Conservation (phyloP, 2,888 invertebrate species). For the Dioctria linearis region DNA sequence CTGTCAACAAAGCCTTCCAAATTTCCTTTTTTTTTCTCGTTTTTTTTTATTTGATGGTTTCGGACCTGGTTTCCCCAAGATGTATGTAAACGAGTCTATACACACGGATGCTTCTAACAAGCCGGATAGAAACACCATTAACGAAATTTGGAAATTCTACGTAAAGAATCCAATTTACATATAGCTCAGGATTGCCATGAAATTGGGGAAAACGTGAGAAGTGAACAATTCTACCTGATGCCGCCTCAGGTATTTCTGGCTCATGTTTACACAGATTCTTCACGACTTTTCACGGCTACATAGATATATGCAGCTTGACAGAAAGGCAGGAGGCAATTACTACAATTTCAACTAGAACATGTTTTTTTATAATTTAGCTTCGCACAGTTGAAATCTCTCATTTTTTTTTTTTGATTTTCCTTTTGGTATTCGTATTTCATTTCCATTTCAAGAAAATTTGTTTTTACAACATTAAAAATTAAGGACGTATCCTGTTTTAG, state of each 20-base stretch:
- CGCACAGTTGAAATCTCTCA: neutral
- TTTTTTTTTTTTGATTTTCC: constrained; percentile 25
- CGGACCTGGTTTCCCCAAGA: neutral
- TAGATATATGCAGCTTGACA: neutral
- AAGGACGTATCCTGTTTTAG: constrained; percentile 5
- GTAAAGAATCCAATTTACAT: neutral
- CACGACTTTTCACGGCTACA: constrained; percentile 32
- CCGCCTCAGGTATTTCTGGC: neutral
- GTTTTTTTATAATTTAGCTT: constrained; percentile 2
- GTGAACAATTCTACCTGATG: neutral
- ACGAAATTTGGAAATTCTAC: neutral
- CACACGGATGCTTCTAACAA: neutral
- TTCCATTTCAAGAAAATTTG: constrained; percentile 30
- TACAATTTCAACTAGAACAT: neutral
- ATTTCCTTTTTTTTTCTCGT: neutral
- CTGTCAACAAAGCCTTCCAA: neutral
- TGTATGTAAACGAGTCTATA: neutral
- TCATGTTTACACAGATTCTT: constrained; percentile 10
- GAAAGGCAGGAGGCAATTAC: neutral
- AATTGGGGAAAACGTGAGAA: constrained; percentile 3
- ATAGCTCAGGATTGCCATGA: constrained; percentile 1
- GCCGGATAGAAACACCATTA: neutral
- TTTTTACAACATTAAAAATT: constrained; percentile 38
- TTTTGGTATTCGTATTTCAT: constrained; percentile 13
- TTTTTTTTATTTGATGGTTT: neutral